Conservation (phyloP, 1,140 invertebrate species). For the Heliconius hermathena region DNA sequence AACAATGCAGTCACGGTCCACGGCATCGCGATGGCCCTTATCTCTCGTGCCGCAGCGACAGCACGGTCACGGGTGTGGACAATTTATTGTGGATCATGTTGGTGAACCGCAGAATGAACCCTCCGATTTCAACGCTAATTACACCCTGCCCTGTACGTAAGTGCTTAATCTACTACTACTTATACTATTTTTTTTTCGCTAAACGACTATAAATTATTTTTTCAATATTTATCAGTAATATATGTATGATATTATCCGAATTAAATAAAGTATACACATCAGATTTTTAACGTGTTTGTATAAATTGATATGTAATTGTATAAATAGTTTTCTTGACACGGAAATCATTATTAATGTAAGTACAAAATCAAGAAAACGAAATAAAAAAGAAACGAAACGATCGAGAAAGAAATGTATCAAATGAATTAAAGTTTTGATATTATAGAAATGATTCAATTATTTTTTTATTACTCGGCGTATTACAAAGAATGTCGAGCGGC, state of each 20-base stretch:
- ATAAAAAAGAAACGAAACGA: slow-evolving; percentile 55
- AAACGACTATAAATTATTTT: not conserved
- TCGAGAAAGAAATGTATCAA: slow-evolving; percentile 61
- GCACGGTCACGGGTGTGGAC: slow-evolving; percentile 55
- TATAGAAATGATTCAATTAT: slow-evolving; percentile 67
- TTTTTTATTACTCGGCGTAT: slow-evolving; percentile 62
- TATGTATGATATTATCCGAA: too few species aligned
- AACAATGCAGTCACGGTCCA: slow-evolving; percentile 45
- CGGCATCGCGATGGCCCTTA: slow-evolving; percentile 70
- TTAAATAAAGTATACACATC: too few species aligned
- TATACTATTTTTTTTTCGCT: not conserved
- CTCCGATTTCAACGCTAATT: slow-evolving; percentile 64
- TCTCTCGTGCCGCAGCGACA: slow-evolving; percentile 60
- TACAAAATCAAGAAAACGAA: slow-evolving; percentile 16
- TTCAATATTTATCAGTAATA: not conserved
- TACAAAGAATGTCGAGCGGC: slow-evolving; percentile 63
- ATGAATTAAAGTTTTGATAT: slow-evolving; percentile 70
- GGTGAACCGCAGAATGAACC: slow-evolving; percentile 55
- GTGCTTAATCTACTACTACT: not conserved
- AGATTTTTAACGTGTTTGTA: not conserved
- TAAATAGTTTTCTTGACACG: too few species aligned
- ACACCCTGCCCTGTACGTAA: slow-evolving; percentile 40
- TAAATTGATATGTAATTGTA: not conserved
- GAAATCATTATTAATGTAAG: too few species aligned
- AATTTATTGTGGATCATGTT: slow-evolving; percentile 68